Percentiles rank a stretch among this genome's conserved stretches.
Conservation (phyloP, 2,888 invertebrate genomes). For the Mechanitis messenoides region DNA sequence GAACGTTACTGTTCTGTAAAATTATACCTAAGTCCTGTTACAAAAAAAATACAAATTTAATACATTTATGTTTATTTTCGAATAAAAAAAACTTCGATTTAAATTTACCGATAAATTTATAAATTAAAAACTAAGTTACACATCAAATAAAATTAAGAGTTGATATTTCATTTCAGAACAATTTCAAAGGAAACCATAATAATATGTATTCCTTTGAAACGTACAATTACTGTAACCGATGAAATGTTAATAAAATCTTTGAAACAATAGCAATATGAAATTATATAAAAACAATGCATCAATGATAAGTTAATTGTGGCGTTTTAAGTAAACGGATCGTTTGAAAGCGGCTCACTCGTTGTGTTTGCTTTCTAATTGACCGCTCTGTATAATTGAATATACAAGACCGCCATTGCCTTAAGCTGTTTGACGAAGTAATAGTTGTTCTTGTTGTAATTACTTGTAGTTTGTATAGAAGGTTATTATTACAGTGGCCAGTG, state of each 20-base stretch:
- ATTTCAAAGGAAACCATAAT: too few relatives aligned
- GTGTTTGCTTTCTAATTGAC: constrained; percentile 44
- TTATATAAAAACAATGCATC: constrained; percentile 25
- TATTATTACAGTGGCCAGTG: constrained; percentile 61
- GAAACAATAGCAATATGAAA: constrained; percentile 19
- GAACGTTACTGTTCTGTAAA: too few relatives aligned
- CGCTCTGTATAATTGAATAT: constrained; percentile 46
- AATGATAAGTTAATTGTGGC: constrained; percentile 25
- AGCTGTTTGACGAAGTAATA: constrained; percentile 64
- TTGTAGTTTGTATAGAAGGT: constrained; percentile 67
- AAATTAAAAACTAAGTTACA: too few relatives aligned
- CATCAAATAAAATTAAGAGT: too few relatives aligned
- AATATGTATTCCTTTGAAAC: too few relatives aligned
- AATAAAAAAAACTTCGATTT: too few relatives aligned
- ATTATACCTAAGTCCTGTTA: too few relatives aligned
- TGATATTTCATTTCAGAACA: too few relatives aligned
- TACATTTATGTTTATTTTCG: too few relatives aligned
- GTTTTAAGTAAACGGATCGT: constrained; percentile 26
- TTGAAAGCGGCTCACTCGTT: constrained; percentile 22
- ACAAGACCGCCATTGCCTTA: constrained; percentile 49
- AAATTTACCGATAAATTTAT: too few relatives aligned
- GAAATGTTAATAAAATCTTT: constrained; percentile 10
- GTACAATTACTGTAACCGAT: neutral
- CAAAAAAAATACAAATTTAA: too few relatives aligned
- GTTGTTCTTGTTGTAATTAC: constrained; percentile 69